Percentiles rank a stretch among this genome's conserved stretches.
Evolutionary conservation across 2,888 invertebrate species (phyloP).

Genomic region (Macaria notata): DNA sequence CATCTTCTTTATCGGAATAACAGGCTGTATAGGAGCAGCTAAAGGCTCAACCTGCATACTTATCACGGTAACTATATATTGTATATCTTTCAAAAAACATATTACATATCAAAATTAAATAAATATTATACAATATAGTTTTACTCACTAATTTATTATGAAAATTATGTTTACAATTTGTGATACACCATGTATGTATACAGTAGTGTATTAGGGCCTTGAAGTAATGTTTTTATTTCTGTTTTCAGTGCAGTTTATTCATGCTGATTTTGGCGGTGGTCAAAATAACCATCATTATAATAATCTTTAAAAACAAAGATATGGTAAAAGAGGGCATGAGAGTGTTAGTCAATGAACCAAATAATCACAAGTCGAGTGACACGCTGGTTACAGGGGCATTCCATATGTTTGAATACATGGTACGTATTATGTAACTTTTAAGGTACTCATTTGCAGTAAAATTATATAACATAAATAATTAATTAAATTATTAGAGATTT

Average conservation of each 20-base stretch:
- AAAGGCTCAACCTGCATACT: neutral
- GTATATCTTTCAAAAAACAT: too few relatives aligned
- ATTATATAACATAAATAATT: too few relatives aligned
- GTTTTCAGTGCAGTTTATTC: constrained; percentile 3
- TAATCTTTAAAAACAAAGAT: neutral
- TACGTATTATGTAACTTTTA: neutral
- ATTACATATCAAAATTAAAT: too few relatives aligned
- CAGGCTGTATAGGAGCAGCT: neutral
- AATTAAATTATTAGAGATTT: too few relatives aligned
- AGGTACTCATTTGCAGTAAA: too few relatives aligned
- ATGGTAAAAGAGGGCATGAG: neutral
- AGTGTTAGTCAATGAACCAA: neutral
- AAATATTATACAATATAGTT: too few relatives aligned
- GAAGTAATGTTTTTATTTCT: too few relatives aligned
- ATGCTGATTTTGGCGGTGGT: neutral
- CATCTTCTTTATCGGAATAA: neutral
- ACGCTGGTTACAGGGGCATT: neutral
- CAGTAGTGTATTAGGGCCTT: too few relatives aligned
- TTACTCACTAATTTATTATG: too few relatives aligned
- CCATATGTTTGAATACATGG: neutral
- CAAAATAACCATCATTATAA: neutral
- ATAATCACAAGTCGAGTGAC: neutral
- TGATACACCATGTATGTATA: too few relatives aligned
- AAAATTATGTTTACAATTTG: too few relatives aligned
- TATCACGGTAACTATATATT: neutral